Base-by-base conservation (phyloP, 2,888 invertebrate genomes). In the Acleris literana region DNA sequence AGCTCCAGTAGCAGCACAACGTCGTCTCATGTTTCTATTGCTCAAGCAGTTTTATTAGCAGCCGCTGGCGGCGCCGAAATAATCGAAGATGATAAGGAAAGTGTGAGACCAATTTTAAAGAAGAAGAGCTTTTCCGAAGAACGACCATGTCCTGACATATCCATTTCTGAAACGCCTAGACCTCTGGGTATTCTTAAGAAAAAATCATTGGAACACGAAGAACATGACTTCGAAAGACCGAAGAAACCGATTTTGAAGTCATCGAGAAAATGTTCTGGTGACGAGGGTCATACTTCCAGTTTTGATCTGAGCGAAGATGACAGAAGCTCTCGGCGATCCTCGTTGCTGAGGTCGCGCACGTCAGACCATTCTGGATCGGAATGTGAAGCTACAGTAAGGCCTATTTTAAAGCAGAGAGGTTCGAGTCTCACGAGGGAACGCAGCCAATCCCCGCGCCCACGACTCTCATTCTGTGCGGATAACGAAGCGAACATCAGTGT, bases 121-220 rank as follows among this genome's bases (percentile, higher is more conserved):
- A 96, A 97, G 87, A 97, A 97, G 81, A 95, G 96, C 76, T 94
- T 95, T 76, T 94, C 95, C 5, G 96, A 96, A 78, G 96, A 96
- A 79, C 85, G 93, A 70, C 91, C 95, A 22, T 93, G 90, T 73
- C 88, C 86, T 59, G 94, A 94, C 73, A 84, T 90, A 64, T 74
- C 84, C 29, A 74, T 80, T 54, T 83, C 85, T 7, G 93, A 93
- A 64, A 93, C 93, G 46, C 95, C 95, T 0, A 95, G 93, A 84
- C 97, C 97, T 20, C 20, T 49, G 49, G 49, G 49, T 4, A 97
- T 97, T 77, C 84, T 97, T 48, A 97, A 97, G 87, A 98, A 98
- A 90, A 97, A 97, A 83, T 95, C 95, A 0, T 95, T 95, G 70
- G 96, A 96, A 77, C 95, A 95, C 54, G 95, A 95, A 70, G 96